Conservation (phyloP, 2,888 invertebrate genomes). For the Venusia cambrica region DNA sequence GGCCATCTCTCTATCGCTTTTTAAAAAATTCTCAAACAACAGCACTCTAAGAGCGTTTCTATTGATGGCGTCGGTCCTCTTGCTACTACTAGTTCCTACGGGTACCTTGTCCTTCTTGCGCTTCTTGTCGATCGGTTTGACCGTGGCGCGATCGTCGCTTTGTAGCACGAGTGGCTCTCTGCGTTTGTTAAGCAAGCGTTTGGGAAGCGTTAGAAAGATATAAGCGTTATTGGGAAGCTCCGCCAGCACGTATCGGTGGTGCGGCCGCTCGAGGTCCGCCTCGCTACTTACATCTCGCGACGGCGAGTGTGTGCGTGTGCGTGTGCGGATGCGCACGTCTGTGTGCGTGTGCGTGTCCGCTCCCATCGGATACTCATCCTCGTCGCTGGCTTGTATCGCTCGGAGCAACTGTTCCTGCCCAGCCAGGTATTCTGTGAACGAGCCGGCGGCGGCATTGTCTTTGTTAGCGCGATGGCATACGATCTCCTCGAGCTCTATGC, state of each 20-base stretch:
- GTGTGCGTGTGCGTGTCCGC: constrained; percentile 23
- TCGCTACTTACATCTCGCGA: constrained; percentile 28
- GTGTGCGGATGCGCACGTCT: constrained; percentile 21
- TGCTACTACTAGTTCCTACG: constrained; percentile 34
- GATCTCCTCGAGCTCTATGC: constrained; percentile 34
- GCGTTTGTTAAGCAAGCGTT: constrained; percentile 40
- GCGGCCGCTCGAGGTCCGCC: constrained; percentile 21
- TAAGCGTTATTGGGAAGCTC: constrained; percentile 58
- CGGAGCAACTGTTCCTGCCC: constrained; percentile 46
- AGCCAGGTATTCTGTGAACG: constrained; percentile 44
- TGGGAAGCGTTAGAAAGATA: constrained; percentile 58
- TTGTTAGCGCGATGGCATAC: constrained; percentile 27
- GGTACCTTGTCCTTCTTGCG: constrained; percentile 42
- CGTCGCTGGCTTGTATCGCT: constrained; percentile 35
- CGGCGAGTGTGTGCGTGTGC: constrained; percentile 16
- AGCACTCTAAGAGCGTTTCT: constrained; percentile 57
- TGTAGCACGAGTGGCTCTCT: constrained; percentile 35
- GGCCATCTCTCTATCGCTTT: constrained; percentile 45
- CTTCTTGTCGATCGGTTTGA: constrained; percentile 33
- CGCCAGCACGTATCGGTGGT: constrained; percentile 38
- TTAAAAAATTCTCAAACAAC: constrained; percentile 54
- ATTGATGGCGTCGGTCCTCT: constrained; percentile 44
- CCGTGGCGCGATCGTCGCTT: constrained; percentile 33
- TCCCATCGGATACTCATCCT: constrained; percentile 17
- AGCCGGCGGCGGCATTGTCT: constrained; percentile 26